These are phyloP conservation scores for Mnemiopsis leidyi DNA, from an alignment of 37 sponge, comb jelly and placozoan genomes.

Conservation along the genomic window DNA sequence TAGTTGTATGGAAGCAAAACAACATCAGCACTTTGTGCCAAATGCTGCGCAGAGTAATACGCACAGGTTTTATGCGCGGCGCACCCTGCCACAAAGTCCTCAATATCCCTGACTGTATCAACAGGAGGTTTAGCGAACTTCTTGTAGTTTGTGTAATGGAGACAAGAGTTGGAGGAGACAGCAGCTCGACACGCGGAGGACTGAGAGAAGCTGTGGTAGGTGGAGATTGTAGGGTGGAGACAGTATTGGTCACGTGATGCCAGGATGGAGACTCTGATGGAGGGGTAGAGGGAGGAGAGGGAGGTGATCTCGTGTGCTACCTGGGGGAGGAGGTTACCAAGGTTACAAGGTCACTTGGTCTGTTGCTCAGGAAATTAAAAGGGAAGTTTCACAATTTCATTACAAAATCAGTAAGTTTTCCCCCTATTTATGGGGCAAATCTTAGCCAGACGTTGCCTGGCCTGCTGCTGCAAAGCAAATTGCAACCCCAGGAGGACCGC, in stretches of 20 bases:
- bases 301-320: constrained; percentile 12
- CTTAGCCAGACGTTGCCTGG: too few relatives aligned
- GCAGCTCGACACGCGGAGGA: constrained; percentile 22
- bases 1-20: constrained; percentile 52
- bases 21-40: not conserved
- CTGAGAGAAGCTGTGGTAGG: constrained; percentile 7
- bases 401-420: too few relatives aligned
- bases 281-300: constrained; percentile 7
- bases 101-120: constrained; percentile 28
- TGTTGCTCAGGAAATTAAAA: too few relatives aligned
- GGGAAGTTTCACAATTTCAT: too few relatives aligned
- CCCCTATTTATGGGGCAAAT: too few relatives aligned
- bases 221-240: constrained; percentile 50
- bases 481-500: too few relatives aligned
- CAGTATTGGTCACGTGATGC: constrained; percentile 34
- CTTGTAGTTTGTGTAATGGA: constrained; percentile 1
- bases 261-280: not conserved
- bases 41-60: constrained; percentile 15
- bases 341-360: too few relatives aligned
- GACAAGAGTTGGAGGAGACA: constrained; percentile 1
- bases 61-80: constrained; percentile 31
- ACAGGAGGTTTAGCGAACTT: constrained; percentile 4
- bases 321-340: constrained; percentile 21
- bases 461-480: too few relatives aligned
- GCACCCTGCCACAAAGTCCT: constrained; percentile 49